phyloP scores from a whole-genome alignment of 37 sponge, comb jelly and placozoan species.

The Oopsacas minuta region DNA sequence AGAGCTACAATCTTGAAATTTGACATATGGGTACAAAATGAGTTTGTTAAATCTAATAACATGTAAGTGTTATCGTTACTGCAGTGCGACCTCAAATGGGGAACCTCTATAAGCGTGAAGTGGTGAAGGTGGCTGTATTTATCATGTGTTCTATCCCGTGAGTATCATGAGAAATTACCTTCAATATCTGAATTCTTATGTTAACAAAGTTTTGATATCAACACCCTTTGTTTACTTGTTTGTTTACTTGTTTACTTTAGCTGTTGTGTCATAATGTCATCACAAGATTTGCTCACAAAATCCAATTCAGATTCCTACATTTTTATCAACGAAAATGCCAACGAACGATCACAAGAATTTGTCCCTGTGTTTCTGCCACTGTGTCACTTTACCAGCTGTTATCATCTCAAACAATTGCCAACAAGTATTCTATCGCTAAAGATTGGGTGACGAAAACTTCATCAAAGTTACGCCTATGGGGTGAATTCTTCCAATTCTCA shows the following conservation, averaged over 20 bases:
- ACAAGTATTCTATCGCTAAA: neutral
- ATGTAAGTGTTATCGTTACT: too few relatives aligned
- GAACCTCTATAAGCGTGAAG: too few relatives aligned
- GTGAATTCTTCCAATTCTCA: neutral
- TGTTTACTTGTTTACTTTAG: neutral
- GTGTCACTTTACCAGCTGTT: neutral
- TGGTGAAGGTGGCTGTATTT: too few relatives aligned
- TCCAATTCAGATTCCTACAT: neutral
- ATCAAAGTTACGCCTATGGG: neutral
- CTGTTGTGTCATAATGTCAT: neutral
- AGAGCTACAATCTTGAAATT: too few relatives aligned
- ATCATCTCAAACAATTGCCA: neutral
- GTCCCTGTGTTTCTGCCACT: neutral
- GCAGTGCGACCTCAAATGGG: too few relatives aligned
- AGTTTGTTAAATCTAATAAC: too few relatives aligned
- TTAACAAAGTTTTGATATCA: too few relatives aligned
- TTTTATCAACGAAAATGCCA: neutral
- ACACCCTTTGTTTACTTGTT: too few relatives aligned
- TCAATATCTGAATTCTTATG: too few relatives aligned
- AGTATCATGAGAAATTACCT: too few relatives aligned
- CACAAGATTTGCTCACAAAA: neutral
- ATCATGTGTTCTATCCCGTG: too few relatives aligned
- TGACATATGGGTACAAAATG: too few relatives aligned
- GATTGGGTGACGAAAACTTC: neutral
- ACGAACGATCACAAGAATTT: neutral